phyloP scores from a whole-genome alignment of 2,113 vertebrate species.

The Cavia aperea region DNA sequence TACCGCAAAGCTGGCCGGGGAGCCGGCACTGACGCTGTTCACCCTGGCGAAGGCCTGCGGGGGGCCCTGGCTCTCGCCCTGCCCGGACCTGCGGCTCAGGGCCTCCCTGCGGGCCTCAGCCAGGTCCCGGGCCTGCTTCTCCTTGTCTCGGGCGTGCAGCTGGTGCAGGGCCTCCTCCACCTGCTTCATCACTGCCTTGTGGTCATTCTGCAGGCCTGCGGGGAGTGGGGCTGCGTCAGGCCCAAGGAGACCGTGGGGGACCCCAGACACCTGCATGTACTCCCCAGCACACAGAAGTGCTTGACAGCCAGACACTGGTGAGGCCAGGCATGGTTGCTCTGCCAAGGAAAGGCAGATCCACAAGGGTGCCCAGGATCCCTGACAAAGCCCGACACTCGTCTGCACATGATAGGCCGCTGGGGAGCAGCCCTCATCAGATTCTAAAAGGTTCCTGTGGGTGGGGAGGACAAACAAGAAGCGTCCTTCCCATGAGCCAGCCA shows the following conservation, averaged over 20 bases:
- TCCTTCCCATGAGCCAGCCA: no score
- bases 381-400: background rate
- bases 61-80: conserved; percentile 27
- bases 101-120: conserved; percentile 75
- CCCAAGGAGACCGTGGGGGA: accelerated
- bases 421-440: background rate
- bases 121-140: conserved; percentile 83
- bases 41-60: conserved; percentile 85
- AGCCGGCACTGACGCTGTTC: conserved; percentile 83
- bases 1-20: conserved; percentile 87
- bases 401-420: accelerated
- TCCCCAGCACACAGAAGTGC: background rate
- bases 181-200: conserved; percentile 91
- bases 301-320: background rate
- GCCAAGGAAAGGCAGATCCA: background rate
- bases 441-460: background rate
- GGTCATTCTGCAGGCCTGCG: conserved; percentile 94
- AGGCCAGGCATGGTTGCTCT: background rate
- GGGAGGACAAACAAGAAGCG: no score
- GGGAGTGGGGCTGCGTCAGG: background rate
- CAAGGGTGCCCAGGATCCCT: background rate
- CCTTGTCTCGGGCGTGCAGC: conserved; percentile 88
- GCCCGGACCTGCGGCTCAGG: conserved; percentile 62
- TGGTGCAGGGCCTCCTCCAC: conserved; percentile 94
- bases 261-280: background rate